A percentile compares a stretch with the other conserved stretches of the same genome.
phyloP scores from a whole-genome alignment of 2,113 vertebrate genomes.

The Silurus glanis region DNA sequence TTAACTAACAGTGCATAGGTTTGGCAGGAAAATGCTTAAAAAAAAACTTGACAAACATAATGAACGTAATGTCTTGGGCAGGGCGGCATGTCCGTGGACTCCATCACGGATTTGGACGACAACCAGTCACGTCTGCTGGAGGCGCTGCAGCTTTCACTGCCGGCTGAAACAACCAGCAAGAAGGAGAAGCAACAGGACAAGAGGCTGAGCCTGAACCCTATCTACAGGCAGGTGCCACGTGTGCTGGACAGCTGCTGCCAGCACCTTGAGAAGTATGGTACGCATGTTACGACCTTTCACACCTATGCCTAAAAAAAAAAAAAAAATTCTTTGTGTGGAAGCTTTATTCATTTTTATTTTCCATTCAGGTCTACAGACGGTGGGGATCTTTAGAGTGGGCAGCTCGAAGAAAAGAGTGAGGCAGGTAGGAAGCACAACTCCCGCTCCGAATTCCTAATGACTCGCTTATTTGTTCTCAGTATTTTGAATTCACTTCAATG shows the following conservation, averaged over 20 bases:
- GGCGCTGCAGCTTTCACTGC: slow-evolving; percentile 94
- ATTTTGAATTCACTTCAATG: neutral
- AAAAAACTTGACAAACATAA: neutral
- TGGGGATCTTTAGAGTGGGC: slow-evolving; percentile 96
- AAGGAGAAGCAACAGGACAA: slow-evolving; percentile 82
- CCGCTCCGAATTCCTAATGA: neutral
- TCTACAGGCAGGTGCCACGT: slow-evolving; percentile 94
- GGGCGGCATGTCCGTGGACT: slow-evolving; percentile 98
- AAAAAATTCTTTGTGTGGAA: neutral
- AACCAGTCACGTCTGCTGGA: slow-evolving; percentile 92
- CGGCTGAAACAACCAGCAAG: slow-evolving; percentile 83
- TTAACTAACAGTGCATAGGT: slow-evolving; percentile 63
- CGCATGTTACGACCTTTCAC: slow-evolving; percentile 53
- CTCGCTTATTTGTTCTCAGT: neutral
- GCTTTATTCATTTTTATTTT: slow-evolving; percentile 6
- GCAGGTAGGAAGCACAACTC: slow-evolving; percentile 77
- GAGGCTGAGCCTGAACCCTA: slow-evolving; percentile 95
- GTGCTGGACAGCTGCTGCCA: slow-evolving; percentile 95
- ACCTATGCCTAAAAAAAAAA: neutral
- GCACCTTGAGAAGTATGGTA: slow-evolving; percentile 93
- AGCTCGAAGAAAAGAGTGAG: slow-evolving; percentile 97
- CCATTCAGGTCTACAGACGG: slow-evolving; percentile 85
- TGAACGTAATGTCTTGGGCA: slow-evolving; percentile 55
- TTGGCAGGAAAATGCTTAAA: neutral
- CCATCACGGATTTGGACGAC: slow-evolving; percentile 96